These are phyloP conservation scores for Paramormyrops hopkinsi DNA, from an alignment of 2,797 vertebrate species.

Conservation along the genomic window DNA sequence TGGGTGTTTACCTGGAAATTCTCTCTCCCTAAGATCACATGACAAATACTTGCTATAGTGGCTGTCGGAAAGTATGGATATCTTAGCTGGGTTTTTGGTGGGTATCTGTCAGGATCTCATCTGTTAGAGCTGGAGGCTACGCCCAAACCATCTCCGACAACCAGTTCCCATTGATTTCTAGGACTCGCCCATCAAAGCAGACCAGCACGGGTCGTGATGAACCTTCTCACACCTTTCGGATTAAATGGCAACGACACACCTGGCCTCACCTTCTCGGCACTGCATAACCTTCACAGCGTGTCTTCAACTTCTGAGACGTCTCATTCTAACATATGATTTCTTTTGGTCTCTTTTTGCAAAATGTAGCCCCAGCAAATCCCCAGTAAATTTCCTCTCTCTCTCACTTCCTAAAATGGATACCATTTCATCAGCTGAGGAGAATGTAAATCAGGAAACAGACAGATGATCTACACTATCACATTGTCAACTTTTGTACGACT, in stretches of 20 bases:
- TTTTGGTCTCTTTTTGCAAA: background rate
- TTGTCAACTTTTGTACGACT: background rate
- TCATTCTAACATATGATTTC: background rate
- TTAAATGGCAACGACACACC: background rate
- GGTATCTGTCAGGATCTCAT: background rate
- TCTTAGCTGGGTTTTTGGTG: background rate
- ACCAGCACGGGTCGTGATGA: background rate
- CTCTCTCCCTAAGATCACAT: background rate
- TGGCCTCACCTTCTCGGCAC: background rate
- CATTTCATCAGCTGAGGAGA: background rate
- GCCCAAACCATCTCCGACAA: background rate
- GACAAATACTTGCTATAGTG: background rate
- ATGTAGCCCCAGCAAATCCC: background rate
- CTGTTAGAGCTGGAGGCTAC: background rate
- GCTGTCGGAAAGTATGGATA: background rate
- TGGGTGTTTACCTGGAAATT: background rate
- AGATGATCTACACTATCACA: background rate
- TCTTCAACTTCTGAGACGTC: background rate
- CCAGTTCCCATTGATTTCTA: background rate
- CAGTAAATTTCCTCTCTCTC: background rate
- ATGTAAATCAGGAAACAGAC: background rate
- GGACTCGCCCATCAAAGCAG: background rate
- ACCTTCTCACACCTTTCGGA: background rate
- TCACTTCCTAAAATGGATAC: background rate
- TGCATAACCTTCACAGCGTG: background rate